Evolutionary conservation across 2,113 vertebrate genomes (phyloP).

Genomic region (Cryptomyrus ogoouensis): DNA sequence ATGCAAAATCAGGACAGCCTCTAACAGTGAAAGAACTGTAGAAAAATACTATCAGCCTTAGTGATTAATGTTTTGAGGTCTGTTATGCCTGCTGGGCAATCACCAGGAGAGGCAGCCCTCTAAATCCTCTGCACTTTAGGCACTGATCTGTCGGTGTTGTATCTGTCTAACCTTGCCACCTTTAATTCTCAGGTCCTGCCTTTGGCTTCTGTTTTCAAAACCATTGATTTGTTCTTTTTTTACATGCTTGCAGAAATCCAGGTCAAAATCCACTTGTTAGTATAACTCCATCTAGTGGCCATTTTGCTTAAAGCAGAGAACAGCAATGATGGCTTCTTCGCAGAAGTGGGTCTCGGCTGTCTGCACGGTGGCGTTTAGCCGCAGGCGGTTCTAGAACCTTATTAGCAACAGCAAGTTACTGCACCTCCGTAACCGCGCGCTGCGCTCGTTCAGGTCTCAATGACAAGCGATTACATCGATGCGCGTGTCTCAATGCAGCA

Average conservation of each 20-base stretch:
- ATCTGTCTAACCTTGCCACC: neutral
- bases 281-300: constrained; percentile 15
- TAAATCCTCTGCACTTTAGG: neutral
- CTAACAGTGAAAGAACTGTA: neutral
- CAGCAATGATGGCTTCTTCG: neutral
- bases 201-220: neutral
- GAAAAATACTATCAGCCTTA: neutral
- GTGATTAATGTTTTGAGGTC: neutral
- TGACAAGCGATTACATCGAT: neutral
- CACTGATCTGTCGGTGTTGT: neutral
- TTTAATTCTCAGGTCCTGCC: neutral
- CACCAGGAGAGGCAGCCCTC: neutral
- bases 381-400: neutral
- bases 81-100: neutral
- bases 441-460: too few relatives aligned
- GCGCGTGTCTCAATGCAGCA: neutral
- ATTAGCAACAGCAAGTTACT: neutral
- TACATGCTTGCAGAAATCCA: neutral
- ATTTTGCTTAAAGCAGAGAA: neutral
- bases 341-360: neutral
- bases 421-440: too few relatives aligned
- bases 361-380: neutral
- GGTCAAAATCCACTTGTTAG: neutral
- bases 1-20: neutral
- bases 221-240: neutral